Percentiles rank a stretch among this genome's conserved stretches.
Evolutionary conservation across 2,797 vertebrate species (phyloP).

Genomic region (Cetoscarus ocellatus): DNA sequence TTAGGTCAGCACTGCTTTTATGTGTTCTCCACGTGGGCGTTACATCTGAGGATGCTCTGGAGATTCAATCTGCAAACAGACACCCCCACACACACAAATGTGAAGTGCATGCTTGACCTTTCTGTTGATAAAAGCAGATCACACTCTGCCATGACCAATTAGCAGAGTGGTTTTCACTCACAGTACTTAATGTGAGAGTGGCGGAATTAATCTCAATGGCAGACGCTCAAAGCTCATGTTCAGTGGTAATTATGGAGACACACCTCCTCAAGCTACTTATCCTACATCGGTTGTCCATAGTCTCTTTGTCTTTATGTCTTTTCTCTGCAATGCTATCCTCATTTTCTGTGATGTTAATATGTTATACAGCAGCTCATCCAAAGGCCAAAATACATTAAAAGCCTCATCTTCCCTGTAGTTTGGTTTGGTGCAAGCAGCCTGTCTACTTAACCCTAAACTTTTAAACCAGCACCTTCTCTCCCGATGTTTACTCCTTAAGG

Average conservation of each 20-base stretch:
- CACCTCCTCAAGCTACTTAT: slow-evolving; percentile 15
- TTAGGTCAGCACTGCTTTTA: slow-evolving; percentile 42
- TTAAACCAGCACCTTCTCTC: slow-evolving; percentile 12
- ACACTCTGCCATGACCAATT: slow-evolving; percentile 48
- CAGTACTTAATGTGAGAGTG: slow-evolving; percentile 39
- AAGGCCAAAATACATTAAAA: neutral
- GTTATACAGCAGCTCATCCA: neutral
- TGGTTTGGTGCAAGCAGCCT: neutral
- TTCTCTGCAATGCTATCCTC: no score
- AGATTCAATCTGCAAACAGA: slow-evolving; percentile 41
- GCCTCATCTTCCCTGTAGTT: neutral
- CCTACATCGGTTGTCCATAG: no score
- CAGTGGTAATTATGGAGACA: slow-evolving; percentile 41
- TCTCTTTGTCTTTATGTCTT: no score
- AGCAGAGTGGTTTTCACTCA: slow-evolving; percentile 46
- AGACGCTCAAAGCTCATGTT: slow-evolving; percentile 41
- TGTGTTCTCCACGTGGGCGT: slow-evolving; percentile 46
- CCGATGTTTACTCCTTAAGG: slow-evolving; percentile 25
- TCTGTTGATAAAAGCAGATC: slow-evolving; percentile 48
- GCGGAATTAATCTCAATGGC: slow-evolving; percentile 51
- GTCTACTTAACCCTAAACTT: slow-evolving; percentile 35
- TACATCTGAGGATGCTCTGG: slow-evolving; percentile 48
- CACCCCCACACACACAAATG: slow-evolving; percentile 30
- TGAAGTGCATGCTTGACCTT: slow-evolving; percentile 60
- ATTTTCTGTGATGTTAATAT: fast-evolving